phyloP scores from a whole-genome alignment of 37 sponge, comb jelly and placozoan species.

The Mnemiopsis leidyi region DNA sequence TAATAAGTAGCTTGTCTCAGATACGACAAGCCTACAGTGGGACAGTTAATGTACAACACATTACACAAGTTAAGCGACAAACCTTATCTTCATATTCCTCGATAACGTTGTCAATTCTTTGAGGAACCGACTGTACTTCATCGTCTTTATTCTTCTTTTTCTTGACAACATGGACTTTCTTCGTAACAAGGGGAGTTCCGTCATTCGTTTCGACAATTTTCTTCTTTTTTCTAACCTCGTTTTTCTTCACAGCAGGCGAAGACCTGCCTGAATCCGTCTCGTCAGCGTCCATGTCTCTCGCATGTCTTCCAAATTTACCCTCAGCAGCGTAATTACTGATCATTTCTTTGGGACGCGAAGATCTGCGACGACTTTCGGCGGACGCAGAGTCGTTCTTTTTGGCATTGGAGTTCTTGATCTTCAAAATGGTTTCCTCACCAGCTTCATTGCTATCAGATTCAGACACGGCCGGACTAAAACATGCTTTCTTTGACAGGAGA shows the following conservation, averaged over 20 bases:
- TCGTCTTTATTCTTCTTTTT: not conserved
- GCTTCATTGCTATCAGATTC: not conserved
- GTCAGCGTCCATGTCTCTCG: not conserved
- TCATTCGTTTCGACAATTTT: not conserved
- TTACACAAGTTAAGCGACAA: not conserved
- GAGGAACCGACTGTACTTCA: conserved; percentile 1
- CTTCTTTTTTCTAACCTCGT: not conserved
- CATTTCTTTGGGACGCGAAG: not conserved
- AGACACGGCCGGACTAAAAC: not conserved
- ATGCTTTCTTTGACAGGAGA: not conserved
- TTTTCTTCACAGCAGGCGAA: not conserved
- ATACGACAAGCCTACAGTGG: not conserved
- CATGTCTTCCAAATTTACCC: not conserved
- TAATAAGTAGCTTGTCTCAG: too few species aligned
- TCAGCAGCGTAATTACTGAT: not conserved
- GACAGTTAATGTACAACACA: too few species aligned
- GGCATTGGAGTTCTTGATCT: not conserved
- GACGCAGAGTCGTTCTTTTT: not conserved
- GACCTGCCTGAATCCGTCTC: not conserved
- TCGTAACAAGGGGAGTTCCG: not conserved
- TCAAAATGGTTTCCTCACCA: not conserved
- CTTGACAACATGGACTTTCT: not conserved
- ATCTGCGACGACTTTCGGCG: not conserved
- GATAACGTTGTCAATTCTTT: conserved; percentile 32
- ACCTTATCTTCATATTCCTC: conserved; percentile 61